These are phyloP conservation scores for Cisticola juncidis DNA, from an alignment of 2,113 vertebrate genomes.

Conservation along the genomic window DNA sequence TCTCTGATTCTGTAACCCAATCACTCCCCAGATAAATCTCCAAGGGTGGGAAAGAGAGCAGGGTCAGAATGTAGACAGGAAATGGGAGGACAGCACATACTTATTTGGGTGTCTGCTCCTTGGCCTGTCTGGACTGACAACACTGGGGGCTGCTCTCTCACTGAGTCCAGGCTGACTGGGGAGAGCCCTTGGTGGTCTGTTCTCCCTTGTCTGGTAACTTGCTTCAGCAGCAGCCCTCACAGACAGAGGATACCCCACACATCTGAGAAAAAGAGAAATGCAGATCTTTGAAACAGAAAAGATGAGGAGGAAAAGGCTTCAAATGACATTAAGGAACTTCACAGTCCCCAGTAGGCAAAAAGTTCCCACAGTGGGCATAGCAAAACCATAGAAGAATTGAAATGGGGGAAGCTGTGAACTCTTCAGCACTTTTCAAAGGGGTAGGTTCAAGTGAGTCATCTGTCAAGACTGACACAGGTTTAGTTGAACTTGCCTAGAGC, in stretches of 20 bases:
- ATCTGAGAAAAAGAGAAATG: neutral
- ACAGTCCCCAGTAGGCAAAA: neutral
- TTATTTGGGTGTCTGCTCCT: constrained; percentile 38
- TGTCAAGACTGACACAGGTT: neutral
- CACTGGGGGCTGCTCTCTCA: neutral
- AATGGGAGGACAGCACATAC: neutral
- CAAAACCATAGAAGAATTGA: neutral
- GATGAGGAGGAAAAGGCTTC: neutral
- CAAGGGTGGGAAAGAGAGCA: constrained; percentile 21
- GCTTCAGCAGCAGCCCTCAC: neutral
- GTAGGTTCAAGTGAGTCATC: neutral
- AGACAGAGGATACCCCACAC: neutral
- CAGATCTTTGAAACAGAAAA: neutral
- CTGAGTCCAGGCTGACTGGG: neutral
- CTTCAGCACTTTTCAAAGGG: neutral
- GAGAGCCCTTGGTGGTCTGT: constrained; percentile 42
- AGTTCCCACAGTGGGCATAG: neutral
- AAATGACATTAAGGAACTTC: neutral
- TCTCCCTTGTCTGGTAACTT: neutral
- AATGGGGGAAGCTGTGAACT: neutral
- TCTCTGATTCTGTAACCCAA: constrained; percentile 31
- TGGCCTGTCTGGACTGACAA: constrained; percentile 21
- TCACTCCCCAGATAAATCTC: constrained; percentile 37
- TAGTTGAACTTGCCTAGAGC: neutral
- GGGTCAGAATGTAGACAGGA: constrained; percentile 34